A percentile compares a stretch with the other conserved stretches of the same genome.
Conservation (phyloP, 1,140 invertebrate genomes). For the Gryllus bimaculatus region DNA sequence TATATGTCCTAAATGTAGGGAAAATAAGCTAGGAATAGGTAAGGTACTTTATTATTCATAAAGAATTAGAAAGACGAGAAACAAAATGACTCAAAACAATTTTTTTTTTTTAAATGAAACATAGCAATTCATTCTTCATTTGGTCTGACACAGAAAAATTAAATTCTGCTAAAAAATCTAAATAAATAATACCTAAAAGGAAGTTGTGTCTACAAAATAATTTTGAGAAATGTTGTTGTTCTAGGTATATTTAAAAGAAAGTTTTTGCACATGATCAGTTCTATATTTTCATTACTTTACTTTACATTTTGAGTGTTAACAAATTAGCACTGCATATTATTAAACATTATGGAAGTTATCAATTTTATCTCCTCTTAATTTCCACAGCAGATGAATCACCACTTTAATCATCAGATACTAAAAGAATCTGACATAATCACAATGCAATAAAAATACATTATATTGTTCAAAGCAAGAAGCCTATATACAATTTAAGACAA, state of each 20-base stretch:
- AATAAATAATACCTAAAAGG: too few relatives aligned
- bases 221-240: too few relatives aligned
- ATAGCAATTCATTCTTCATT: too few relatives aligned
- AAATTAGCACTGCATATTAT: background rate
- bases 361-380: background rate
- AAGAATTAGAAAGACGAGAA: too few relatives aligned
- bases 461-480: background rate
- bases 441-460: constrained; percentile 2
- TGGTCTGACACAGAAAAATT: too few relatives aligned
- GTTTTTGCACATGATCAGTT: background rate
- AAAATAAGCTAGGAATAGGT: too few relatives aligned
- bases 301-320: background rate
- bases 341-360: background rate
- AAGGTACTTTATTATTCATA: too few relatives aligned
- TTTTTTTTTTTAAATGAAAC: too few relatives aligned
- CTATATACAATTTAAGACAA: background rate
- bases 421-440: background rate
- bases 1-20: too few relatives aligned
- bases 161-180: too few relatives aligned
- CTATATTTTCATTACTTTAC: background rate
- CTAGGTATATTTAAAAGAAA: background rate
- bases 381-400: background rate
- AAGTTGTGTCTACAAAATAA: too few relatives aligned
- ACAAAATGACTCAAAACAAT: too few relatives aligned
- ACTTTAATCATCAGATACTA: background rate